Percentiles rank a stretch among this genome's conserved stretches.
Evolutionary conservation across 2,113 vertebrate genomes (phyloP).

Genomic region (Mesoclemmys tuberculata): DNA sequence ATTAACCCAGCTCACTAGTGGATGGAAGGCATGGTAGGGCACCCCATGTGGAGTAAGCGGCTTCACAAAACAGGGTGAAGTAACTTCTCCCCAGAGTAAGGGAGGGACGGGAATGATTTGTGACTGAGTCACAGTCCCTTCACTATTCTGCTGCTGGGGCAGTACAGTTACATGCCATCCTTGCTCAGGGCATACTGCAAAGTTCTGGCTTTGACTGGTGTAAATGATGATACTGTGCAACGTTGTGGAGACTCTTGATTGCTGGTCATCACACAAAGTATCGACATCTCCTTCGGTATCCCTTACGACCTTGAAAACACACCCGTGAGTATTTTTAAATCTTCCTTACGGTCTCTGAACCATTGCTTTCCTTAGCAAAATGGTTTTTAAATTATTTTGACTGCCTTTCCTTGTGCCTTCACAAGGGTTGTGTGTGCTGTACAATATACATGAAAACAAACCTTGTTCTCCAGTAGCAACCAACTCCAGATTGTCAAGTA

Average conservation of each 20-base stretch:
- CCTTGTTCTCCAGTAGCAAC: not conserved
- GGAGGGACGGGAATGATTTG: not conserved
- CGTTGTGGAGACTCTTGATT: not conserved
- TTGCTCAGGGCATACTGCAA: not conserved
- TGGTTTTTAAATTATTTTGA: not conserved
- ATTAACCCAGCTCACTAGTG: not conserved
- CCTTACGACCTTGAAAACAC: not conserved
- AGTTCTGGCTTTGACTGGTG: not conserved
- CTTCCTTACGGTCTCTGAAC: not conserved
- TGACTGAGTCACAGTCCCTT: not conserved
- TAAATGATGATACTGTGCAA: no score
- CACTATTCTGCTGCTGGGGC: not conserved
- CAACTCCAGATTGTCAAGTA: not conserved
- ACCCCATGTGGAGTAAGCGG: not conserved
- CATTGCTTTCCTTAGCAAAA: not conserved
- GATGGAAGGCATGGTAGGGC: not conserved
- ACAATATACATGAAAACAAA: not conserved
- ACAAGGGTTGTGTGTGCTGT: not conserved
- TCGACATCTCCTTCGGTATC: not conserved
- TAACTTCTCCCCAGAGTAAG: not conserved
- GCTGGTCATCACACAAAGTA: not conserved
- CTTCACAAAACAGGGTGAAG: not conserved
- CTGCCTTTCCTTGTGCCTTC: not conserved
- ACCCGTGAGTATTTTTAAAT: not conserved
- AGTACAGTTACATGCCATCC: not conserved